Percentiles rank a stretch among this genome's conserved stretches.
Evolutionary conservation across 2,888 invertebrate genomes (phyloP).

Genomic region (Ischnus inquisitorius): DNA sequence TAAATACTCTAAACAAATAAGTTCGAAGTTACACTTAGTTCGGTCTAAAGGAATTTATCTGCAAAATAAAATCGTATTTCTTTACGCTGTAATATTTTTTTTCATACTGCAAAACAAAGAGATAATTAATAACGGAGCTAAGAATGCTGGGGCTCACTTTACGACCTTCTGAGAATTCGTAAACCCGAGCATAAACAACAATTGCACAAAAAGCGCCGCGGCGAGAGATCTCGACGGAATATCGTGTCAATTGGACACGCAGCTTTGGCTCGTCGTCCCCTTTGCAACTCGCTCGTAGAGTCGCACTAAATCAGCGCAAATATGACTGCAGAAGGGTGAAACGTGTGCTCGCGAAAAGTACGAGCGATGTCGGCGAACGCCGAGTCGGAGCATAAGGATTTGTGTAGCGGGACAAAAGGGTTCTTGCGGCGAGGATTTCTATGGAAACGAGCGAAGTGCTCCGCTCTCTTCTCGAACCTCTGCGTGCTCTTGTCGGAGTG

Average conservation of each 20-base stretch:
- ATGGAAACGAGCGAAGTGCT: conserved; percentile 46
- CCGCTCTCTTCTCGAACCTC: conserved; percentile 16
- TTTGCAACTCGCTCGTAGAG: conserved; percentile 39
- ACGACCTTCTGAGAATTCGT: conserved; percentile 40
- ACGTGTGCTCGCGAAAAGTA: conserved; percentile 49
- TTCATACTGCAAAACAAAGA: background rate
- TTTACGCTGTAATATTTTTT: background rate
- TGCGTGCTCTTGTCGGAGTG: conserved; percentile 35
- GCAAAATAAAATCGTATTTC: background rate
- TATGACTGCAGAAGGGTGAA: conserved; percentile 45
- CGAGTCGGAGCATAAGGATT: conserved; percentile 45
- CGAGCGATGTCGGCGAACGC: conserved; percentile 31
- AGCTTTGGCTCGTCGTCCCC: conserved; percentile 44
- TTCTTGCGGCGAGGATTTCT: conserved; percentile 50
- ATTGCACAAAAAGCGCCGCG: conserved; percentile 36
- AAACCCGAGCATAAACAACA: conserved; percentile 54
- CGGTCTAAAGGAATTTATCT: background rate
- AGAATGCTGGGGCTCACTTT: background rate
- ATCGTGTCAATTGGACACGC: conserved; percentile 60
- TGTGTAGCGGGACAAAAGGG: conserved; percentile 10
- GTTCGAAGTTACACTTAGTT: too few species aligned
- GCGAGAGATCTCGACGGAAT: conserved; percentile 14
- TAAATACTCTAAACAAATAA: too few species aligned
- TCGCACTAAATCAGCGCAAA: conserved; percentile 41
- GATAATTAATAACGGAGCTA: conserved; percentile 33